These are phyloP conservation scores for Onthophagus taurus DNA, from an alignment of 1,140 invertebrate species.

Conservation along the genomic window DNA sequence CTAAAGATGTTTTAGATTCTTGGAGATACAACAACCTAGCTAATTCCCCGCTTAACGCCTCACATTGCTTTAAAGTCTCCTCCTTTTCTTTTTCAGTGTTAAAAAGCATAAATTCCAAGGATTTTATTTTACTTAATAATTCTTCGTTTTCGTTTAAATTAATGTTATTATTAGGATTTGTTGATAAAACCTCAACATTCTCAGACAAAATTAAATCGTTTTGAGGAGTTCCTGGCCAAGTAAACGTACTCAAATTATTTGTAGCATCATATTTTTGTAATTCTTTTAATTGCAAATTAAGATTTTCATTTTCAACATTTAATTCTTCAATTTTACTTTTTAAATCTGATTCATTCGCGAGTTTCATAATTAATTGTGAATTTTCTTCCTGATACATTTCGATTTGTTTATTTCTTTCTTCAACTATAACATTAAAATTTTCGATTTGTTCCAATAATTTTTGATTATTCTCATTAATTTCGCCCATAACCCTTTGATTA, in stretches of 20 bases:
- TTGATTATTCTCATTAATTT: neutral
- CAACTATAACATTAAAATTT: too few relatives aligned
- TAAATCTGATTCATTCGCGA: neutral
- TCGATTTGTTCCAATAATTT: neutral
- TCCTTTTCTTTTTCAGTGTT: constrained; percentile 33
- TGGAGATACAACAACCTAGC: constrained; percentile 25
- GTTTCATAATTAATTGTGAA: too few relatives aligned
- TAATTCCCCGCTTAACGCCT: constrained; percentile 30
- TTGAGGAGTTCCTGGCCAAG: too few relatives aligned
- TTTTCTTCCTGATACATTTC: too few relatives aligned
- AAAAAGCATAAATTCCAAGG: constrained; percentile 34
- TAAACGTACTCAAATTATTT: too few relatives aligned
- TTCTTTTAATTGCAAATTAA: too few relatives aligned
- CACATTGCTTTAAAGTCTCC: constrained; percentile 28
- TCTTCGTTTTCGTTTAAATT: constrained; percentile 25
- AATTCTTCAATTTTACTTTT: neutral
- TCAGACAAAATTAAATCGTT: too few relatives aligned
- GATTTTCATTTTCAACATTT: constrained; percentile 8
- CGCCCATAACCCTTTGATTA: neutral
- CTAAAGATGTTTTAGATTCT: constrained; percentile 9
- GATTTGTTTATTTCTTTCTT: too few relatives aligned
- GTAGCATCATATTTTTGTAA: too few relatives aligned
- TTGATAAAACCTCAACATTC: too few relatives aligned
- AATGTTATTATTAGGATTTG: too few relatives aligned
- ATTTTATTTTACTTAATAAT: constrained; percentile 32